Evolutionary conservation across 2,797 vertebrate genomes (phyloP), one percentile per base, ranked within the genome.

Genomic region (Allochrocebus solatus): DNA sequence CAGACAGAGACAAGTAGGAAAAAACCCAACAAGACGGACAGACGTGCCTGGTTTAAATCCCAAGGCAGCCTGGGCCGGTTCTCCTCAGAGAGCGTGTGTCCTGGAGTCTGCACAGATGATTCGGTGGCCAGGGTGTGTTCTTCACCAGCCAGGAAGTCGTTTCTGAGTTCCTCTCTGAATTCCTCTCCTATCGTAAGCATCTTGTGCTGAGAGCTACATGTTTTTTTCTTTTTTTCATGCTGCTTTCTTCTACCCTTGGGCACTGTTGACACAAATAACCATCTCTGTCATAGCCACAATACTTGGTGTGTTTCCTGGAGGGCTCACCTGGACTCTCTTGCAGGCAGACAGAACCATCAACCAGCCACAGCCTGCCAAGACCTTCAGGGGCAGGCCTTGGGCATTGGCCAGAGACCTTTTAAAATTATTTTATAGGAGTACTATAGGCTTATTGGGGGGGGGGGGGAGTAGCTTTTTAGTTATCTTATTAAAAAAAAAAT

Each of bases 81-180:
- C 50, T 33, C 2, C 41, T 33, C 76, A n/a, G 1, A 33, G 3
- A 5, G 26, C 3, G 0, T 0, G 14, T 7, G 39, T 64, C 24
- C 5, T n/a, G 36, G 53, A 5, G 55, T 10, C 1, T 2, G 0
- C 41, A 13, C 0, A 4, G 4, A 14, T 4, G 1, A 3, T 4
- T 1, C 0, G 2, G 39, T 0, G 13, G 39, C 8, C 1, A 50
- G 43, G 19, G 0, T 33, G 21, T 78, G 43, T 8, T 9, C 17
- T 4, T 3, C 43, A 30, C 67, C 26, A 21, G 76, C 17, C 30
- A 48, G 5, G 53, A 55, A 55, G 21, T 55, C 19, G 3, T 55
- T 55, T 21, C 57, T 57, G 36, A 12, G 3, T 41, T 59, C 17
- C 81, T 79, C 79, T 24, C 57, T n/a, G 36, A 12, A 3, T 41